Evolutionary conservation across 2,797 vertebrate genomes (phyloP).

Genomic region (Ammospiza maritima): DNA sequence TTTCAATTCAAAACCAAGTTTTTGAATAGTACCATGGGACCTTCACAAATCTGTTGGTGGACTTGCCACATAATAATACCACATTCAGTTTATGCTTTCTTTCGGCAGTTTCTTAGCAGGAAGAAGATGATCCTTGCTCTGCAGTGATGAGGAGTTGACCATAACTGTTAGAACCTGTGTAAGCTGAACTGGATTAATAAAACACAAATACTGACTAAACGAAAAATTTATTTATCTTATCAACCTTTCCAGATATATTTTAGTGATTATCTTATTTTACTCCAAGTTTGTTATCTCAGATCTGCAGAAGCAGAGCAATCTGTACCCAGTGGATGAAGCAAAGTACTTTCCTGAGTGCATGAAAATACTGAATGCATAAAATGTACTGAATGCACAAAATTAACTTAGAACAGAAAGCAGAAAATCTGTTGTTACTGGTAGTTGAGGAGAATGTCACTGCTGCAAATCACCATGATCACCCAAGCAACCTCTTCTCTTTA

Average conservation of each 20-base stretch:
- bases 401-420: background rate
- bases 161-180: background rate
- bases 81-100: background rate
- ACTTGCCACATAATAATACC: background rate
- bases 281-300: rapidly evolving
- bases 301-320: background rate
- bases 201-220: background rate
- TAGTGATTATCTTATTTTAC: background rate
- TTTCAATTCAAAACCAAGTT: background rate
- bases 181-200: background rate
- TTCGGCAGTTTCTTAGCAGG: background rate
- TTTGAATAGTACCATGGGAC: background rate
- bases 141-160: background rate
- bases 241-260: background rate
- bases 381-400: background rate
- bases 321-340: background rate
- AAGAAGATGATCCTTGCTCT: background rate
- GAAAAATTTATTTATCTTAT: background rate
- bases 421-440: background rate
- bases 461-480: background rate
- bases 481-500: background rate
- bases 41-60: background rate
- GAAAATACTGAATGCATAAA: background rate
- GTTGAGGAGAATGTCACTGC: background rate
- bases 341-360: background rate